Conservation (phyloP, 2,113 vertebrate species). For the Gopherus flavomarginatus region DNA sequence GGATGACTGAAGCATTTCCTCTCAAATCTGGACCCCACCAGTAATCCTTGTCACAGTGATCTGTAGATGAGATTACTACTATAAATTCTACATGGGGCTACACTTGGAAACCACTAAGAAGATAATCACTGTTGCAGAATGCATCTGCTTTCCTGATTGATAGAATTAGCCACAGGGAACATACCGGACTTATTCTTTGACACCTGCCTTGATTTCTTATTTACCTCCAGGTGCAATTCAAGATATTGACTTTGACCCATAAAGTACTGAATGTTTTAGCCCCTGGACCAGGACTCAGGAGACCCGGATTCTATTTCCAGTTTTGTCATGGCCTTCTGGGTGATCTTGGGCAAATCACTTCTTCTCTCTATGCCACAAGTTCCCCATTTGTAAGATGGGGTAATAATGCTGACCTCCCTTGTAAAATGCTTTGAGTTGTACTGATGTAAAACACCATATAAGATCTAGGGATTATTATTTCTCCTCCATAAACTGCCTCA, state of each 20-base stretch:
- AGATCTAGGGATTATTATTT: neutral
- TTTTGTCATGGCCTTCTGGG: neutral
- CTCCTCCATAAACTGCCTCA: neutral
- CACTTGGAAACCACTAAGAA: neutral
- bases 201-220: neutral
- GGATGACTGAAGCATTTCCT: neutral
- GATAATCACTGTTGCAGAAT: neutral
- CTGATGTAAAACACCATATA: neutral
- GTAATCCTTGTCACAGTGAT: neutral
- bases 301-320: neutral
- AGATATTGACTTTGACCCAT: neutral
- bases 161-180: neutral
- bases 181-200: neutral
- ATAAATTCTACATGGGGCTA: neutral
- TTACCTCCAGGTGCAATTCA: neutral
- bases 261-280: neutral
- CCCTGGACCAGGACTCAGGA: neutral
- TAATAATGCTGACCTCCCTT: conserved; percentile 12
- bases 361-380: neutral
- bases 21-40: neutral
- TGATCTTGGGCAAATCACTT: neutral
- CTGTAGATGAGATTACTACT: neutral
- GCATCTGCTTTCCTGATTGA: neutral
- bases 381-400: neutral
- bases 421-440: neutral